Evolutionary conservation across 2,797 vertebrate genomes (phyloP), one percentile per base, ranked within the genome.

Genomic region (Mionectes olivaceus): DNA sequence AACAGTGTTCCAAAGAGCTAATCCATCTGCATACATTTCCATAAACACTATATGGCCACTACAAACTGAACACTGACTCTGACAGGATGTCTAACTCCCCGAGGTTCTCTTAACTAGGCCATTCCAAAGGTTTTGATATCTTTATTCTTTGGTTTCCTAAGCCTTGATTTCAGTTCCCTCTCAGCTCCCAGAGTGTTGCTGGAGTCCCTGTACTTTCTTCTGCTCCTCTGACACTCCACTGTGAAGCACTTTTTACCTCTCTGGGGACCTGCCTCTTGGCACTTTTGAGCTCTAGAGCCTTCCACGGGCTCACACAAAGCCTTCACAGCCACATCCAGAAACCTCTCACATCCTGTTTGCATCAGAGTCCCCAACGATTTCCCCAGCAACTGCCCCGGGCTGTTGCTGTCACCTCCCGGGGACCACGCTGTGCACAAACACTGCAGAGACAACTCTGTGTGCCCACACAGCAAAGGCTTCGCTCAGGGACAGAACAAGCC

Each of bases 261-360:
- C 90, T 53, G 18, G 75, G 61, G 88, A 84, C 52, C 70, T 89
- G 63, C 32, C 67, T 89, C 33, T 92, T 1, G 0, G 32, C 28
- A 32, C 46, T 60, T 80, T 55, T 61, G 78, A 83, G 87, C 41
- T 92, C 70, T 52, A 25, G 71, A 90, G 59, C 32, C 63, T 89
- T 89, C 77, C 90, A 63, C 3, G 1, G 85, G 76, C 56, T 95
- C 73, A 57, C 39, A 87, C 64, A 49, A 77, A 94, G 43, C 63
- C 55, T 60, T 71, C 4, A 63, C 79, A 87, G 69, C 85, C 85
- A 67, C 85, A 88, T 94, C 91, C 94, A 95, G 90, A 94, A 67
- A 67, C 52, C 13, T n/a, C 77, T 64, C 53, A 67, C 80, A 83
- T 96, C 92, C 91, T 95, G 65, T 85, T 93, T 81, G 67, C 83